These are phyloP conservation scores for Cotesia chilonis DNA, from an alignment of 1,140 invertebrate species.

Conservation along the genomic window DNA sequence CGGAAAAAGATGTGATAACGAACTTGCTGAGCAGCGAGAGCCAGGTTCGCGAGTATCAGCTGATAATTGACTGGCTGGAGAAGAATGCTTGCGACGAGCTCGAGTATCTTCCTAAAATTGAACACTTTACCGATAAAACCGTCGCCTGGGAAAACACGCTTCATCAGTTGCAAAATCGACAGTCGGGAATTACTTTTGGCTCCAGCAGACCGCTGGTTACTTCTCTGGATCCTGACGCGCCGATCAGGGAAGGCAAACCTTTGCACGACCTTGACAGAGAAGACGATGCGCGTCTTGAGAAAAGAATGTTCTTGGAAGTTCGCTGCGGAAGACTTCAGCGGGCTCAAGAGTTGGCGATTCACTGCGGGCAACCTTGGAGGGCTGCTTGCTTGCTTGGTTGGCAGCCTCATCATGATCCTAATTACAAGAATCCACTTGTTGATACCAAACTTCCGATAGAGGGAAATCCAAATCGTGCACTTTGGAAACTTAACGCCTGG, in stretches of 20 bases:
- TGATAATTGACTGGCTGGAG: conserved; percentile 94
- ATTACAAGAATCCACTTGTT: conserved; percentile 67
- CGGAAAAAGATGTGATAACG: conserved; percentile 72
- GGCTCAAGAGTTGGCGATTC: conserved; percentile 83
- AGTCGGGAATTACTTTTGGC: conserved; percentile 66
- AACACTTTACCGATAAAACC: conserved; percentile 79
- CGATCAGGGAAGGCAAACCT: conserved; percentile 78
- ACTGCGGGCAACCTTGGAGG: conserved; percentile 88
- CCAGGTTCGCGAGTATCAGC: conserved; percentile 78
- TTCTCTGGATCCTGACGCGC: conserved; percentile 93
- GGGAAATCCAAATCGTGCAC: conserved; percentile 87
- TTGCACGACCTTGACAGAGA: conserved; percentile 90
- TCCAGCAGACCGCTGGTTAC: conserved; percentile 73
- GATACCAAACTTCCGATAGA: conserved; percentile 71
- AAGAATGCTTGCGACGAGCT: conserved; percentile 79
- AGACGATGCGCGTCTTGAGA: conserved; percentile 82
- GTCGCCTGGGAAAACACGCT: conserved; percentile 92
- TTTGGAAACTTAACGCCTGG: conserved; percentile 91
- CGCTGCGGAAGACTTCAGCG: conserved; percentile 85
- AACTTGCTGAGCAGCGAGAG: conserved; percentile 73
- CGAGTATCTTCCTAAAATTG: conserved; percentile 70
- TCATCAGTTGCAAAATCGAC: conserved; percentile 76
- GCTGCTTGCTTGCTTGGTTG: conserved; percentile 91
- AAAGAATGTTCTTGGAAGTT: conserved; percentile 69
- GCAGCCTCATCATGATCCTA: conserved; percentile 84